A percentile compares a stretch with the other conserved stretches of the same genome.
These are phyloP conservation scores for Agapostemon virescens DNA, from an alignment of 2,888 invertebrate genomes.

Conservation along the genomic window DNA sequence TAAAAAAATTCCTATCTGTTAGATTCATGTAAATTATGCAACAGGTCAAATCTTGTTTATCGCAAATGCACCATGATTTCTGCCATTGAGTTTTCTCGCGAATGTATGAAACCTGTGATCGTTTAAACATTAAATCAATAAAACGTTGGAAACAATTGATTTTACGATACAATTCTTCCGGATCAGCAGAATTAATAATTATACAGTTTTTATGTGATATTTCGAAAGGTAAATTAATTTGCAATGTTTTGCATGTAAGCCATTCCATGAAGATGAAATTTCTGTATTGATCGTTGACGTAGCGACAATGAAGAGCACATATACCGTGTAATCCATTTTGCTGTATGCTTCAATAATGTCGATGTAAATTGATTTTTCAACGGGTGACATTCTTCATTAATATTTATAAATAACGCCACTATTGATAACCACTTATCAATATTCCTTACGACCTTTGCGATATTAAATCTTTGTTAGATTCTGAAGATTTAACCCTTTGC, in stretches of 20 bases:
- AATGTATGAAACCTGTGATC: no score
- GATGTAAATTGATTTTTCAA: neutral
- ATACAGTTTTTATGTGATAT: neutral
- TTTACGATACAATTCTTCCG: neutral
- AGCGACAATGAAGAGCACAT: neutral
- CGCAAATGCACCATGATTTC: neutral
- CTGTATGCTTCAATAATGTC: neutral
- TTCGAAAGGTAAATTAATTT: neutral
- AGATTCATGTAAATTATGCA: neutral
- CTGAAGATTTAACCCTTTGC: neutral
- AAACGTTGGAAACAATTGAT: neutral
- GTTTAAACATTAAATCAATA: no score
- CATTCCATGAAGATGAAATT: neutral
- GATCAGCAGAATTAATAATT: neutral
- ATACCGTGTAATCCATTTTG: neutral
- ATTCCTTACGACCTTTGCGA: neutral
- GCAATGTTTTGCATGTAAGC: neutral
- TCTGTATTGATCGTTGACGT: neutral
- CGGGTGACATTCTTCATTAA: neutral
- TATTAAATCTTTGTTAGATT: neutral
- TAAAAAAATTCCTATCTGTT: slow-evolving; percentile 24
- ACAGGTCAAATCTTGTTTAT: slow-evolving; percentile 9
- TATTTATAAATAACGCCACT: neutral
- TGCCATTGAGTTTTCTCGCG: neutral
- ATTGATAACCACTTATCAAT: no score